phyloP scores from a whole-genome alignment of 2,113 vertebrate genomes.

The Elachura formosa region DNA sequence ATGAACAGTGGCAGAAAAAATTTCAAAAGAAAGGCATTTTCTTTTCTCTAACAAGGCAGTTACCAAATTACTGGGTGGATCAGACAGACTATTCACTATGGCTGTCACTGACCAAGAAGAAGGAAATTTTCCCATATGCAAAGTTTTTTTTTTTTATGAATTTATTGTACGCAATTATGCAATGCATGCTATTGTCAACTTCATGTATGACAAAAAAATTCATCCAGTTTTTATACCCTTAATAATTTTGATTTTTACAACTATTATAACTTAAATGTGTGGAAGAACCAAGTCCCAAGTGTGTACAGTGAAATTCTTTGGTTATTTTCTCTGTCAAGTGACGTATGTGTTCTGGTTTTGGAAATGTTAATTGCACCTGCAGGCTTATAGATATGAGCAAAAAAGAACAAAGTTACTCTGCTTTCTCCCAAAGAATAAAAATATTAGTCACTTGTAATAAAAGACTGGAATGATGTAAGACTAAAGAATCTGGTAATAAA shows the following conservation, averaged over 20 bases:
- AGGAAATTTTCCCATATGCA: background rate
- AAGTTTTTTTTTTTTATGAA: background rate
- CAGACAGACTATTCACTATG: background rate
- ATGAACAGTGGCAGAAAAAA: background rate
- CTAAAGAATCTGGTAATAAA: background rate
- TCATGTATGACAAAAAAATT: background rate
- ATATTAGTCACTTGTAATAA: background rate
- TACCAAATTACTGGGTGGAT: conserved; percentile 16
- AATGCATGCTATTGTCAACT: background rate
- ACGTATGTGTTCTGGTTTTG: background rate
- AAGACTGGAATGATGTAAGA: background rate
- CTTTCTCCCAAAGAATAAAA: background rate
- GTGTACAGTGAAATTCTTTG: background rate
- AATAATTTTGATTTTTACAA: background rate
- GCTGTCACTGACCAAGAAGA: conserved; percentile 6
- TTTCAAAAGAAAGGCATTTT: conserved; percentile 13
- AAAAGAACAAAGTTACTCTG: background rate
- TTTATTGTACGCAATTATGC: background rate
- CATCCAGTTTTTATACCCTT: background rate
- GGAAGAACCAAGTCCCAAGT: background rate
- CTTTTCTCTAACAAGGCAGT: background rate
- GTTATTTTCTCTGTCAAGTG: background rate
- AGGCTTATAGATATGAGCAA: background rate
- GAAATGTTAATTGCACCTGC: background rate
- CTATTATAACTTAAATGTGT: background rate